Base-by-base conservation (phyloP, 2,888 invertebrate species). In the Amphimallon solstitiale region DNA sequence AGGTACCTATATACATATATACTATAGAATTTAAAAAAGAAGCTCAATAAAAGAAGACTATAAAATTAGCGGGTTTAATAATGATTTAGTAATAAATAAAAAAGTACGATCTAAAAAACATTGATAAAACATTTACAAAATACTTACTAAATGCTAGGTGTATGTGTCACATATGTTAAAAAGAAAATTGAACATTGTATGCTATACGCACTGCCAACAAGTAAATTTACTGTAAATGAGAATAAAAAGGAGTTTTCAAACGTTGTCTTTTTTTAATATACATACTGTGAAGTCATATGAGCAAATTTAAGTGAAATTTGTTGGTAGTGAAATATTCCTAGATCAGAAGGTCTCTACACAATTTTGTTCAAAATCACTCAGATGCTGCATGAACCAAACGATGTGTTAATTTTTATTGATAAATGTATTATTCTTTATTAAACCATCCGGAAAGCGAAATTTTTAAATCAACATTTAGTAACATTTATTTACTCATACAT, bases 11-110 rank as follows among this genome's bases (percentile, higher is more conserved):
- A 59, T 38, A 59, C 56, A 59, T 45, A 59, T 48, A 23, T 35
- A 51, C 34, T 34, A 51, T 59, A 59, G 56, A 59, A 54, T 59
- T 59, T 59, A 69, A 65, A 63, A 63, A 65, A 63, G 67, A 70
- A 67, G 70, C 71, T 73, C 71, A 73, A 73, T 70, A 71, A 72
- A 69, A 70, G 66, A 73, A 73, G 73, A 73, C 71, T 71, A 71
- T 70, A 71, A 71, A 67, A 67, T 43, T 68, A 70, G 72, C 70
- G 68, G 70, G 71, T 71, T 71, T 69, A 73, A 70, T 49, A 68
- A 63, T 52, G 29, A 29, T 60, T 59, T 65, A 65, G 29, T 49
- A 65, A 65, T 63, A 67, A 61, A 49, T 37, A 45, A 63, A 59
- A 63, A 63, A 60, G 23, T 64, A 62, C 61, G 19, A 59, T 60